These are phyloP conservation scores for Poeciliopsis turrubarensis DNA, from an alignment of 2,113 vertebrate species.

Conservation along the genomic window DNA sequence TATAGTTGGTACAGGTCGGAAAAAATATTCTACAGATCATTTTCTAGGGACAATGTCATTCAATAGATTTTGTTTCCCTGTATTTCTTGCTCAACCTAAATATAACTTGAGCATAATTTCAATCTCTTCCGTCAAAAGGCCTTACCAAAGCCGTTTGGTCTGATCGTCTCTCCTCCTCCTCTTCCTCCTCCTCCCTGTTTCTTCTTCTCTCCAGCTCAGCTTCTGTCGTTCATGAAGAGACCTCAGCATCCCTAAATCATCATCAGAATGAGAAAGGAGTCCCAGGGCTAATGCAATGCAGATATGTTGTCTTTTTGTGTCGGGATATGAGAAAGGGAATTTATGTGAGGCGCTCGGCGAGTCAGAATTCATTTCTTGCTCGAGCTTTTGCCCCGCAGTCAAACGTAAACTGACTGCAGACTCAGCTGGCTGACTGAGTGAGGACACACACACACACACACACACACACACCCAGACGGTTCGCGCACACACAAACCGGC, in stretches of 20 bases:
- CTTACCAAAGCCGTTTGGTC: conserved; percentile 37
- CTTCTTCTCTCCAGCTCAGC: conserved; percentile 50
- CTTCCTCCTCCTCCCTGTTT: conserved; percentile 59
- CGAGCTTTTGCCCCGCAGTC: conserved; percentile 81
- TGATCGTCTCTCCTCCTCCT: conserved; percentile 54
- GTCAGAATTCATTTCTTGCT: conserved; percentile 81
- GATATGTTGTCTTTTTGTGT: conserved; percentile 77
- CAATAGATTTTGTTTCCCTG: no score
- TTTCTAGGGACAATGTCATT: no score
- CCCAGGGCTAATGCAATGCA: conserved; percentile 71
- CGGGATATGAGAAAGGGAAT: conserved; percentile 80
- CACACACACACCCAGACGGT: conserved; percentile 15
- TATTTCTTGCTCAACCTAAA: conserved; percentile 24
- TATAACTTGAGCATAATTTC: conserved; percentile 24
- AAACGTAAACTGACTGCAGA: conserved; percentile 80
- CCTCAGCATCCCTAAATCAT: conserved; percentile 73
- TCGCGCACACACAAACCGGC: conserved; percentile 26
- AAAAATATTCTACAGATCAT: no score
- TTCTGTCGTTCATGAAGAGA: conserved; percentile 63
- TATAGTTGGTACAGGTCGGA: no score
- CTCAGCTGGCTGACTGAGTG: conserved; percentile 80
- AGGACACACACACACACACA: conserved; percentile 64
- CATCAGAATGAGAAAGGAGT: conserved; percentile 73
- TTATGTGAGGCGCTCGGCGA: conserved; percentile 75
- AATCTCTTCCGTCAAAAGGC: conserved; percentile 4